A percentile compares a stretch with the other conserved stretches of the same genome.
Evolutionary conservation across 2,113 vertebrate species (phyloP).

Genomic region (Anthoscopus minutus): DNA sequence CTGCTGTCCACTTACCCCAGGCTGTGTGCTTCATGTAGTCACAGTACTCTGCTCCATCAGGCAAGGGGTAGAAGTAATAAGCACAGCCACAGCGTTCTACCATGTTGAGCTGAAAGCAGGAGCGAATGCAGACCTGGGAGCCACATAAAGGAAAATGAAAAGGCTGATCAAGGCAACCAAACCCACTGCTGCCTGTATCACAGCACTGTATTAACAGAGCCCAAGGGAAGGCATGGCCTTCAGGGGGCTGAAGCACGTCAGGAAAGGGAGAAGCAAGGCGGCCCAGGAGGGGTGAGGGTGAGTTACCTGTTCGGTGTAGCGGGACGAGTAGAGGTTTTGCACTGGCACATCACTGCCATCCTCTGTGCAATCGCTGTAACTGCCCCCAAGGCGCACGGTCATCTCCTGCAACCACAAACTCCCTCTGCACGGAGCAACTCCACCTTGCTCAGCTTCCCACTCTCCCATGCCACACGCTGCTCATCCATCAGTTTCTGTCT

Average conservation of each 20-base stretch:
- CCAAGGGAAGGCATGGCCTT: fast-evolving
- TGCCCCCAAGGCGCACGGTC: slow-evolving; percentile 69
- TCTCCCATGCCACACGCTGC: not conserved
- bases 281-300: not conserved
- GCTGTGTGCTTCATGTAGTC: slow-evolving; percentile 69
- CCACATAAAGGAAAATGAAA: not conserved
- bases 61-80: slow-evolving; percentile 74
- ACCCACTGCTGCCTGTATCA: not conserved
- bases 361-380: slow-evolving; percentile 75
- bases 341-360: slow-evolving; percentile 73
- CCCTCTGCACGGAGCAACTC: not conserved
- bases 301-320: slow-evolving; percentile 76
- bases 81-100: slow-evolving; percentile 73
- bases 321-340: slow-evolving; percentile 67
- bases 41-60: slow-evolving; percentile 53
- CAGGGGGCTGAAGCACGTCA: not conserved
- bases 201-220: not conserved
- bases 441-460: not conserved
- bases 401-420: slow-evolving; percentile 53
- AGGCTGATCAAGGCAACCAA: not conserved
- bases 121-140: slow-evolving; percentile 76
- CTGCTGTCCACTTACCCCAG: slow-evolving; percentile 69
- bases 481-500: not conserved
- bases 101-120: slow-evolving; percentile 79
- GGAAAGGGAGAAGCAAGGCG: not conserved